phyloP scores from a whole-genome alignment of 2,113 vertebrate genomes.

The Syngnathus scovelli region DNA sequence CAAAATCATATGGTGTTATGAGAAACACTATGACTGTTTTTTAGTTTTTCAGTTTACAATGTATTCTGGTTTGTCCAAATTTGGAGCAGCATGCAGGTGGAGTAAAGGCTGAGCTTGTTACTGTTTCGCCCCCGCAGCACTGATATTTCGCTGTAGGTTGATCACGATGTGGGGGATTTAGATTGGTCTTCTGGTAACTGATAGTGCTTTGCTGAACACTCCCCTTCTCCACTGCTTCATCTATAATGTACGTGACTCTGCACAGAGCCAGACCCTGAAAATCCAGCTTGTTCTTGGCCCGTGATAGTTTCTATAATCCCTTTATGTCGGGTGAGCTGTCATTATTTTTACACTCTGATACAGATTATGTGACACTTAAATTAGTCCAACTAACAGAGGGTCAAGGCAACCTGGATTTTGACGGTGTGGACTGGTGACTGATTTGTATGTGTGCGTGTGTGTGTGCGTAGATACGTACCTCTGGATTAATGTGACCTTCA shows the following conservation, averaged over 20 bases:
- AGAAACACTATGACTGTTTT: constrained; percentile 36
- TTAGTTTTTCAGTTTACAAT: constrained; percentile 16
- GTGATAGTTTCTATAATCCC: constrained; percentile 25
- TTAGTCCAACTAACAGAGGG: constrained; percentile 16
- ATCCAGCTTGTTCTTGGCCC: constrained; percentile 17
- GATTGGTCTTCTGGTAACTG: constrained; percentile 57
- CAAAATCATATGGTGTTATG: constrained; percentile 35
- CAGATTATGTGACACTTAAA: constrained; percentile 22
- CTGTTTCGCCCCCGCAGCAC: constrained; percentile 25
- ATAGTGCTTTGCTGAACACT: constrained; percentile 50
- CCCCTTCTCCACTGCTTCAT: constrained; percentile 58
- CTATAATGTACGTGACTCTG: constrained; percentile 51
- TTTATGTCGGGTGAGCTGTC: constrained; percentile 24
- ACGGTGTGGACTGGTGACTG: not conserved
- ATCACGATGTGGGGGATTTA: constrained; percentile 41
- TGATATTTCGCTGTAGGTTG: constrained; percentile 28
- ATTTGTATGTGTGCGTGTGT: too few species aligned
- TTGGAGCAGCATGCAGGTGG: constrained; percentile 27
- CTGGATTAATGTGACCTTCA: constrained; percentile 66
- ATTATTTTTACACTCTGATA: constrained; percentile 28
- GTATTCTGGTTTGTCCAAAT: constrained; percentile 9
- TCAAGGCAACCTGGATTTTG: constrained; percentile 11
- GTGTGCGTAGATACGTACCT: not conserved
- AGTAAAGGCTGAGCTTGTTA: constrained; percentile 16
- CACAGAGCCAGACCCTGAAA: constrained; percentile 45